phyloP scores from a whole-genome alignment of 2,797 vertebrate genomes.

The Prionace glauca region DNA sequence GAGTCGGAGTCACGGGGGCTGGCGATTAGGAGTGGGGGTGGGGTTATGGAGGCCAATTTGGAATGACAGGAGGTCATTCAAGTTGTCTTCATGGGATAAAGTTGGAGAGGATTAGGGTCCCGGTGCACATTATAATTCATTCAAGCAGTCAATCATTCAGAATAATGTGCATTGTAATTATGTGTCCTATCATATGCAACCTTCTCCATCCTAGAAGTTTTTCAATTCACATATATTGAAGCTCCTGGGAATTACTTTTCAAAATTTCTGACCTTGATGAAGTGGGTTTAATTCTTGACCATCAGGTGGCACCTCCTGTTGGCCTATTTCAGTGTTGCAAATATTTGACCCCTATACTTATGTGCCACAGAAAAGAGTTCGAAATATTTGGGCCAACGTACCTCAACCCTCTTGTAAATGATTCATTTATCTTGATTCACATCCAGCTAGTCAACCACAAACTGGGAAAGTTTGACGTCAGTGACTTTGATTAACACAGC shows the following conservation, averaged over 20 bases:
- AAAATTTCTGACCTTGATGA: background rate
- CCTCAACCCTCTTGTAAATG: background rate
- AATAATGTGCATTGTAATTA: background rate
- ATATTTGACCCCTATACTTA: no score
- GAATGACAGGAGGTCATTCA: background rate
- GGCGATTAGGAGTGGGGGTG: no score
- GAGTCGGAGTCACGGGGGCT: no score
- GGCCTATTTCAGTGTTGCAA: background rate
- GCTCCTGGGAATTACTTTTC: background rate
- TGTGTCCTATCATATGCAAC: background rate
- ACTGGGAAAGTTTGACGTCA: conserved; percentile 23
- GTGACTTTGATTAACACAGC: conserved; percentile 26
- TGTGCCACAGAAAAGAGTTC: background rate
- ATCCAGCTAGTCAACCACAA: conserved; percentile 5
- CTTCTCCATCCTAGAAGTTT: background rate
- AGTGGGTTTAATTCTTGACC: background rate
- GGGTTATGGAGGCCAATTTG: no score
- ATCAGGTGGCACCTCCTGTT: background rate
- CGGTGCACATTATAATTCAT: background rate
- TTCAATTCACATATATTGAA: no score
- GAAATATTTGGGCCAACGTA: background rate
- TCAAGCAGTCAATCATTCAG: background rate
- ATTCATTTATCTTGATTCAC: conserved; percentile 28
- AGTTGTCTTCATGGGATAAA: background rate
- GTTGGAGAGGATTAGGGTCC: background rate